Percentiles rank a stretch among this genome's conserved stretches.
phyloP scores from a whole-genome alignment of 2,888 invertebrate genomes.

The Amaurobius ferox region DNA sequence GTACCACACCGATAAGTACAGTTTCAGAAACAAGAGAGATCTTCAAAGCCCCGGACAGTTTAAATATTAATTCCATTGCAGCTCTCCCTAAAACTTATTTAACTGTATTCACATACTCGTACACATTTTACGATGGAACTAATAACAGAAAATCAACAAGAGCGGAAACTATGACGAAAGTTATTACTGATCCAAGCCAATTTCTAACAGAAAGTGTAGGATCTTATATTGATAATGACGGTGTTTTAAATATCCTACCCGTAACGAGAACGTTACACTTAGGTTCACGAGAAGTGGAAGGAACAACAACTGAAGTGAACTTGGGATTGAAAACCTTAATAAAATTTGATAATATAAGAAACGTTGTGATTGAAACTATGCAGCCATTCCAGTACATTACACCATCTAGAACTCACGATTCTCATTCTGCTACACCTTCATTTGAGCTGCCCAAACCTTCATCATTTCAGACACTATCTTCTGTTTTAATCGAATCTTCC shows the following conservation, averaged over 20 bases:
- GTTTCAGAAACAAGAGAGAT: neutral
- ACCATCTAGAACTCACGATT: conserved; percentile 27
- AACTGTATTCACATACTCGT: conserved; percentile 73
- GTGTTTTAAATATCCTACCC: conserved; percentile 65
- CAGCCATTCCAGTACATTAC: conserved; percentile 42
- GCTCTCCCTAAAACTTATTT: conserved; percentile 71
- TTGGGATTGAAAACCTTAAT: conserved; percentile 73
- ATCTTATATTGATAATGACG: conserved; percentile 68
- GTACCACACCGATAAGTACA: neutral
- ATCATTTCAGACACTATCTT: neutral
- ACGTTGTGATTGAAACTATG: conserved; percentile 46
- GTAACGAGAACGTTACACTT: conserved; percentile 72
- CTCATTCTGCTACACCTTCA: neutral
- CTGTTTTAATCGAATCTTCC: conserved; percentile 46
- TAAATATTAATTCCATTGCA: conserved; percentile 60
- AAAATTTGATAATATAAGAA: conserved; percentile 72
- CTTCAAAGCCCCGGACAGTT: neutral
- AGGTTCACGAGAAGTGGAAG: conserved; percentile 72
- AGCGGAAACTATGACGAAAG: conserved; percentile 72
- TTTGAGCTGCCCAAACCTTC: neutral
- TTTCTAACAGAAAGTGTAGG: conserved; percentile 67
- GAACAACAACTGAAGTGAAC: conserved; percentile 74
- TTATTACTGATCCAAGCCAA: conserved; percentile 44
- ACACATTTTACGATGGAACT: conserved; percentile 73
- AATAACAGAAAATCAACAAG: conserved; percentile 72